Evolutionary conservation across 2,888 invertebrate genomes (phyloP).

Genomic region (Schrankia costaestrigalis): DNA sequence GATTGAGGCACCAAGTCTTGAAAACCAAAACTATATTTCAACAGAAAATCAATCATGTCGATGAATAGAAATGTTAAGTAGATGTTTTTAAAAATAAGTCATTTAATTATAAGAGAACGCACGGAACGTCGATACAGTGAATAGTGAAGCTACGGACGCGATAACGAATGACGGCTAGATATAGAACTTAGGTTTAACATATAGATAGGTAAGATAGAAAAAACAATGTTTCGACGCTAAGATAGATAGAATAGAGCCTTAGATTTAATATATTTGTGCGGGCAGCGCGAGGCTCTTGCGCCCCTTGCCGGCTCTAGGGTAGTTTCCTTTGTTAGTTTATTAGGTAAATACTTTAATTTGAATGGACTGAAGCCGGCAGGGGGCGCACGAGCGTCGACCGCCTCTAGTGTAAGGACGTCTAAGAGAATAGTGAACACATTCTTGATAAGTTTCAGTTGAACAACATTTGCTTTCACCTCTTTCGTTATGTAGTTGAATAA

Average conservation of each 20-base stretch:
- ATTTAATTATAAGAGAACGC: constrained; percentile 70
- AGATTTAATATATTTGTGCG: constrained; percentile 65
- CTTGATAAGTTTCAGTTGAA: constrained; percentile 75
- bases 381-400: constrained; percentile 44
- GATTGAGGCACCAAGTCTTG: constrained; percentile 62
- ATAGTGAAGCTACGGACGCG: constrained; percentile 59
- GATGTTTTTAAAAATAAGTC: constrained; percentile 75
- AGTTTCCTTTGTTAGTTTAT: constrained; percentile 79
- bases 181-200: constrained; percentile 68
- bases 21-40: constrained; percentile 68
- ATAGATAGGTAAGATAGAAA: constrained; percentile 77
- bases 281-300: constrained; percentile 47
- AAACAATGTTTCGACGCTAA: constrained; percentile 77
- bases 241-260: constrained; percentile 72
- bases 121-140: constrained; percentile 62
- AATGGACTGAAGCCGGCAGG: constrained; percentile 71
- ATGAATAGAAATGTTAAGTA: constrained; percentile 72
- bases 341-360: constrained; percentile 80
- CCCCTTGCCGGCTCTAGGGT: constrained; percentile 62
- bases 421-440: constrained; percentile 72
- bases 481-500: constrained; percentile 80
- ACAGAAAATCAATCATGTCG: constrained; percentile 68
- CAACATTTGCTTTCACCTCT: constrained; percentile 78
- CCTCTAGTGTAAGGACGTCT: constrained; percentile 48
- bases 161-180: constrained; percentile 64